Percentiles rank a stretch among this genome's conserved stretches.
These are phyloP conservation scores for Garrulus glandarius DNA, from an alignment of 2,797 vertebrate genomes.

Conservation along the genomic window DNA sequence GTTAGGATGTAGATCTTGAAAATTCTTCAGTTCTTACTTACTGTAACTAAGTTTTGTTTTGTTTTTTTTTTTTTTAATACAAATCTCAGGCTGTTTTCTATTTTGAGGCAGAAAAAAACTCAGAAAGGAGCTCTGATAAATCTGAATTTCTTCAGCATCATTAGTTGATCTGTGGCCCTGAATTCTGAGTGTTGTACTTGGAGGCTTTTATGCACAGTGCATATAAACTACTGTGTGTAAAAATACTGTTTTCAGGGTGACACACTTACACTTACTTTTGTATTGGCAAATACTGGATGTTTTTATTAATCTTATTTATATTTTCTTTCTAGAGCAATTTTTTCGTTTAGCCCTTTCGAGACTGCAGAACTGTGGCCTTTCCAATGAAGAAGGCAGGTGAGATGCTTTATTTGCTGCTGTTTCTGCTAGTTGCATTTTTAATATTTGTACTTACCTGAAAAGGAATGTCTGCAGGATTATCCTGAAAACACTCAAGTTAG, in stretches of 20 bases:
- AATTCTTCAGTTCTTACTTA: not conserved
- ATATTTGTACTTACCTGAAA: not conserved
- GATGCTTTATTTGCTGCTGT: slow-evolving; percentile 25
- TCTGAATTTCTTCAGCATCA: not conserved
- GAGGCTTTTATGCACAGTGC: not conserved
- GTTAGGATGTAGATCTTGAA: not conserved
- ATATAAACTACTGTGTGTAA: not conserved
- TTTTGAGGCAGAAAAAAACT: not conserved
- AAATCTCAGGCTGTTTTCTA: not conserved
- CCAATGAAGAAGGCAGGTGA: slow-evolving; percentile 68
- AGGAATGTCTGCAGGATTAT: not conserved
- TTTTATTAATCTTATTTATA: not conserved
- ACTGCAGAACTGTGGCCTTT: slow-evolving; percentile 72
- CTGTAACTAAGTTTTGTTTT: not conserved
- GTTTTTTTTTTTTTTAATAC: not conserved
- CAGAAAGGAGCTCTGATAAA: not conserved
- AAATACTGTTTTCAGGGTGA: not conserved
- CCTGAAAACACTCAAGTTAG: not conserved
- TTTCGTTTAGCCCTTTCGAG: slow-evolving; percentile 74
- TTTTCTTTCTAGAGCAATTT: slow-evolving; percentile 69
- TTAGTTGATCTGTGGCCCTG: not conserved
- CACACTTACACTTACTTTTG: not conserved
- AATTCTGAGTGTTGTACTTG: not conserved
- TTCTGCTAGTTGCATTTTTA: not conserved
- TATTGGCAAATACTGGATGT: not conserved